Conservation (phyloP, 2,113 vertebrate species). For the Calonectris borealis region DNA sequence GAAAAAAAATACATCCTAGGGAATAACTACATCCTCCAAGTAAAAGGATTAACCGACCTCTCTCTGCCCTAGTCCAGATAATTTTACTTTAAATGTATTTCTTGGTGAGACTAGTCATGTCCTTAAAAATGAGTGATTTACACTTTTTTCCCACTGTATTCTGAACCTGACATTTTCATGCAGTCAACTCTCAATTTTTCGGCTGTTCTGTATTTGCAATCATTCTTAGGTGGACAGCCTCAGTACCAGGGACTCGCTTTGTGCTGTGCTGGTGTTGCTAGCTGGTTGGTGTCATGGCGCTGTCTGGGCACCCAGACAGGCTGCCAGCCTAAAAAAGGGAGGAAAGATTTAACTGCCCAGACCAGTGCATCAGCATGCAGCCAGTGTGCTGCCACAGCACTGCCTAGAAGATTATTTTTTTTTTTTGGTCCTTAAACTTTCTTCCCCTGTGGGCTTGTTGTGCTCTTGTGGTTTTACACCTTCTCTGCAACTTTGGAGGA, state of each 20-base stretch:
- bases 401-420: neutral
- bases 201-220: neutral
- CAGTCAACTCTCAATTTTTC: neutral
- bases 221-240: neutral
- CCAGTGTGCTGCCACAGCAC: neutral
- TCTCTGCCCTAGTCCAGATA: neutral
- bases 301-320: neutral
- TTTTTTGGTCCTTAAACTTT: neutral
- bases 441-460: neutral
- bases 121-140: neutral
- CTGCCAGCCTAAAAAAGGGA: neutral
- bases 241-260: rapidly evolving
- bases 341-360: neutral
- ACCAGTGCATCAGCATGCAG: neutral
- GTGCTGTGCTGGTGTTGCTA: neutral
- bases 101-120: neutral
- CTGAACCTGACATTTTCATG: neutral
- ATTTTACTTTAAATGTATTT: constrained; percentile 5
- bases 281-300: neutral
- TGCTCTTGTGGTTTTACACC: neutral
- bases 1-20: neutral
- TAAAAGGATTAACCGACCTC: constrained; percentile 6
- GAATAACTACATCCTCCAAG: neutral
- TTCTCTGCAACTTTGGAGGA: neutral
- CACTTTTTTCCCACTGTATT: neutral